Percentiles rank a stretch among this genome's conserved stretches.
phyloP scores from a whole-genome alignment of 2,888 invertebrate genomes.

The Pherbina coryleti region DNA sequence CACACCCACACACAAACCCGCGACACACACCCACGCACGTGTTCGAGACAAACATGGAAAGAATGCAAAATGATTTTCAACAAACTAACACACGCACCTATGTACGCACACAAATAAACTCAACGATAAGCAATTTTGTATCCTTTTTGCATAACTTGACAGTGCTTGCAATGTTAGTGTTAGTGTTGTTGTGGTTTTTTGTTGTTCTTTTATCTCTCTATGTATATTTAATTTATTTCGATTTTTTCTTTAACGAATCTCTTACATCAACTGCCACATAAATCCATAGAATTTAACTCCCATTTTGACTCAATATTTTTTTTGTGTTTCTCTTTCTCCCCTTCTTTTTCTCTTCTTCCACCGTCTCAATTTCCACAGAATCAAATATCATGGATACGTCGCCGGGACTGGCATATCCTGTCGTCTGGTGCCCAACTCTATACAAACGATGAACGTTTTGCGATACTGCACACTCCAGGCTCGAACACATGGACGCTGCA shows the following conservation, averaged over 20 bases:
- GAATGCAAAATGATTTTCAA: neutral
- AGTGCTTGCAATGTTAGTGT: slow-evolving; percentile 18
- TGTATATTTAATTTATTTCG: slow-evolving; percentile 17
- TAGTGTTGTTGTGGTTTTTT: slow-evolving; percentile 37
- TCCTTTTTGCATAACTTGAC: slow-evolving; percentile 20
- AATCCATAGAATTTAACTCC: neutral
- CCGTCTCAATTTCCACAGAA: slow-evolving; percentile 63
- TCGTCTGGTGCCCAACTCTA: slow-evolving; percentile 91
- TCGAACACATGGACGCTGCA: slow-evolving; percentile 95
- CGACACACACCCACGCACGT: no score
- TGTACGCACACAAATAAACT: neutral
- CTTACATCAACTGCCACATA: neutral
- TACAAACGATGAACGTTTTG: slow-evolving; percentile 90
- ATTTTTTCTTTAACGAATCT: neutral
- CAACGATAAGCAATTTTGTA: neutral
- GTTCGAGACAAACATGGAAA: no score
- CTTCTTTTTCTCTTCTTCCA: slow-evolving; percentile 21
- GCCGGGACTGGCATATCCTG: slow-evolving; percentile 93
- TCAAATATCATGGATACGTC: slow-evolving; percentile 93
- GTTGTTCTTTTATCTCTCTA: slow-evolving; percentile 36
- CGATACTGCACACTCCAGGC: slow-evolving; percentile 86
- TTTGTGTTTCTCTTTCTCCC: slow-evolving; percentile 5
- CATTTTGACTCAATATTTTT: neutral
- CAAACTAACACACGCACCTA: neutral
- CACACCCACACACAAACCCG: neutral